Base-by-base conservation (phyloP, 2,797 vertebrate species). In the Xyrichtys novacula region DNA sequence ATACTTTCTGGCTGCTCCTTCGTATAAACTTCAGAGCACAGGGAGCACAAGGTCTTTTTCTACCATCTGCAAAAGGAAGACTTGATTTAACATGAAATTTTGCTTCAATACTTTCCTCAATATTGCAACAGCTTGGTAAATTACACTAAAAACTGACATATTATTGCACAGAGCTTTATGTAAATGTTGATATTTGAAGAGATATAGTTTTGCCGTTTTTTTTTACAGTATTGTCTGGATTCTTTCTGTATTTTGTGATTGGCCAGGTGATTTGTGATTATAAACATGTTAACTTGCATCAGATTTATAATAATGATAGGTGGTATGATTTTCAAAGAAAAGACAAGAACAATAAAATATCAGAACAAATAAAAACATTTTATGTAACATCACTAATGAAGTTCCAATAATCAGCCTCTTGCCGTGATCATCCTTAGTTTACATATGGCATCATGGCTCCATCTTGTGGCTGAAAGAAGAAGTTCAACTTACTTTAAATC, bases 31-130 rank as follows among this genome's bases (percentile, higher is more conserved):
- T 74, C 46, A 66, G 15, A 52, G 34, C 57, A 55, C 49, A 56
- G 40, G 14, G 17, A 57, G 42, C 46, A 60, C 15, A 16, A 19
- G 44, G 70, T 48, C 15, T 58, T 68, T 22, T 74, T 44, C 20
- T 75, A 64, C 39, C 25, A 10, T 31, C 67, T 73, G 40, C 44
- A 65, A 66, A 65, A 71, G 78, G 48, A 80, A 14, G 32, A 16
- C 46, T 73, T 64, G 38, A 83, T 72, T 80, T 76, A 62, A 83
- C 36, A 65, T 74, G 64, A 68, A 76, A 80, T 64, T 53, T 52
- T 59, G 29, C 48, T 72, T 43, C 39, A 55, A 53, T 20, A 39
- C 48, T 42, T 66, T 25, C 11, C 46, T 49, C 22, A 43, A 28
- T 6, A 52, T 58, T 14, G 40, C 48, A 68, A 43, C 59, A 78